phyloP scores from a whole-genome alignment of 2,888 invertebrate species.

The Lithophane socia region DNA sequence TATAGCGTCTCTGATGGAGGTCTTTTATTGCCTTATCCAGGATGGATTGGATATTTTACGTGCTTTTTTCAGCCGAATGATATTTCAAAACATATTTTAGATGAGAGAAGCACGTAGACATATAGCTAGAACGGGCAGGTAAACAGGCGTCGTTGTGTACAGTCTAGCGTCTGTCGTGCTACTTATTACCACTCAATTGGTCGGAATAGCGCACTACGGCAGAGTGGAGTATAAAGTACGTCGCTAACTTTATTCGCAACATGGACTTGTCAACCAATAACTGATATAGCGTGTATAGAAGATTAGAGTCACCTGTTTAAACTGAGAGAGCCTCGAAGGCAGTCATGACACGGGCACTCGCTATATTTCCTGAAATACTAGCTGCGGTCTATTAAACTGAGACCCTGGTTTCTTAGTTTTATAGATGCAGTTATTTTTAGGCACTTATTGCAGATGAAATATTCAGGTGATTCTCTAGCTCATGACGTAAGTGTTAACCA shows the following conservation, averaged over 20 bases:
- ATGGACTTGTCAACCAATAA: conserved; percentile 33
- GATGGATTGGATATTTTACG: too few relatives aligned
- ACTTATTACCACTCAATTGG: conserved; percentile 39
- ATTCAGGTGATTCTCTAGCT: neutral
- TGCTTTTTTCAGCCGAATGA: neutral
- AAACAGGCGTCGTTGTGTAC: conserved; percentile 6
- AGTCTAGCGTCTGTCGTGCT: conserved; percentile 20
- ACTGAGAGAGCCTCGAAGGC: neutral
- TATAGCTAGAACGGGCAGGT: neutral
- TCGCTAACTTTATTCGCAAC: conserved; percentile 48
- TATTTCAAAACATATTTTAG: neutral
- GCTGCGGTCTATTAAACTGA: neutral
- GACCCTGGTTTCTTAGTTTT: neutral
- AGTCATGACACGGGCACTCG: neutral
- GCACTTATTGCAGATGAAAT: neutral
- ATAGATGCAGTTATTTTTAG: neutral
- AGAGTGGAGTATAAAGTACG: conserved; percentile 35
- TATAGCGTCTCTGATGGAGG: too few relatives aligned
- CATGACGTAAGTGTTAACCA: neutral
- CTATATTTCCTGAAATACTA: neutral
- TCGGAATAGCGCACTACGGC: conserved; percentile 25
- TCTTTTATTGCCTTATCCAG: too few relatives aligned
- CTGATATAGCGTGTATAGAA: neutral
- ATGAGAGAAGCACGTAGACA: neutral
- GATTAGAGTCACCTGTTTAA: conserved; percentile 3